These are phyloP conservation scores for Scartelaos histophorus DNA, from an alignment of 2,113 vertebrate species.

Conservation along the genomic window DNA sequence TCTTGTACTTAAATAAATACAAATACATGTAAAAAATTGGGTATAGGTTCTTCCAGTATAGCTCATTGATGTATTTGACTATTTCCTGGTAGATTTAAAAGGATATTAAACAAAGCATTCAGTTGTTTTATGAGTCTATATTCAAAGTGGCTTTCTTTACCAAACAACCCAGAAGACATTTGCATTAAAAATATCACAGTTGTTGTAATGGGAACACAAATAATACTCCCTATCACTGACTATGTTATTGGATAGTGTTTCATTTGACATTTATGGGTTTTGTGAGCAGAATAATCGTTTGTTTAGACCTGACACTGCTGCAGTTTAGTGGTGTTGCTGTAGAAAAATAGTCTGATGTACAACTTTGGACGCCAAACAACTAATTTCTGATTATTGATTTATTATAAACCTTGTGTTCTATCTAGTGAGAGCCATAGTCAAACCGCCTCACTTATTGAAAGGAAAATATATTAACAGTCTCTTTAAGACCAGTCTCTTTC, in stretches of 20 bases:
- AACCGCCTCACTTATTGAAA: no score
- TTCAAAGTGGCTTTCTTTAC: background rate
- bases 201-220: background rate
- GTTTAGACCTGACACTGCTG: background rate
- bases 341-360: background rate
- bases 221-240: background rate
- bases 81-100: no score
- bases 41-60: no score
- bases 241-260: conserved; percentile 3
- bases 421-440: background rate
- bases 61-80: no score
- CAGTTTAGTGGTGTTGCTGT: background rate
- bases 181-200: background rate
- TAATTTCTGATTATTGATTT: background rate
- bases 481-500: no score
- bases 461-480: no score
- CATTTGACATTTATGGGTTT: background rate
- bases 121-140: background rate
- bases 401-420: background rate
- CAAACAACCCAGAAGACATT: conserved; percentile 1
- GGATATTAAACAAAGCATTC: background rate
- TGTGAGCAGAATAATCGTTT: background rate
- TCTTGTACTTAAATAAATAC: no score
- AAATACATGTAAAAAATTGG: no score
- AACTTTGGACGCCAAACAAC: background rate